Percentiles rank a stretch among this genome's conserved stretches.
Evolutionary conservation across 2,113 vertebrate species (phyloP).

Genomic region (Dicerorhinus sumatrensis): DNA sequence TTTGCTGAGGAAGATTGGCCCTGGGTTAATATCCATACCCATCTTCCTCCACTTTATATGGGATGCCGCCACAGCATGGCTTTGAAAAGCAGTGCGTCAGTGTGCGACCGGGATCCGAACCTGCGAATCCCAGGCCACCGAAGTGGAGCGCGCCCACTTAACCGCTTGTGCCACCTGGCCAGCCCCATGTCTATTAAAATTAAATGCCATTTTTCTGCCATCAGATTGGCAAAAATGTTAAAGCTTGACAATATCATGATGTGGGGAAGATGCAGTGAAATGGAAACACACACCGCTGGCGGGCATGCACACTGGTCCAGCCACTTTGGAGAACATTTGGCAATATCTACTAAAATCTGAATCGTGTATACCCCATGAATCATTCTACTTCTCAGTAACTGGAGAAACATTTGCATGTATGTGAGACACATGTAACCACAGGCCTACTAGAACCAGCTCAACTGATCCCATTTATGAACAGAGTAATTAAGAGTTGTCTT

Average conservation of each 20-base stretch:
- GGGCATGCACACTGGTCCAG: not conserved
- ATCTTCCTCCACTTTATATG: no score
- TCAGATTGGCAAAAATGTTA: not conserved
- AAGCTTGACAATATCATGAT: not conserved
- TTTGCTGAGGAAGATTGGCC: no score
- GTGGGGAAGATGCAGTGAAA: not conserved
- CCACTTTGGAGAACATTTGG: not conserved
- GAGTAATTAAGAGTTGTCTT: no score
- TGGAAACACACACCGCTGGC: not conserved
- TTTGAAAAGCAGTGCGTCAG: no score
- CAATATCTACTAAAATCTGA: conserved; percentile 43
- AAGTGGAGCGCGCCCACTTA: no score
- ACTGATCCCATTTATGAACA: no score
- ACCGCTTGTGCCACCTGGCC: no score
- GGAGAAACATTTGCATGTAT: conserved; percentile 26
- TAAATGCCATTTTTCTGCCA: conserved; percentile 9
- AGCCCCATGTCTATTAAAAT: not conserved
- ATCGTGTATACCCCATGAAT: not conserved
- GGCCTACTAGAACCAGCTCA: no score
- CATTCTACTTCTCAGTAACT: conserved; percentile 23
- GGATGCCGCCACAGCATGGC: no score
- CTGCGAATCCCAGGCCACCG: no score
- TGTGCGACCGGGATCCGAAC: no score
- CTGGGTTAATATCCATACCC: no score
- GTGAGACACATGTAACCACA: not conserved